Conservation (phyloP, 2,113 vertebrate species). For the Glaucidium brasilianum region DNA sequence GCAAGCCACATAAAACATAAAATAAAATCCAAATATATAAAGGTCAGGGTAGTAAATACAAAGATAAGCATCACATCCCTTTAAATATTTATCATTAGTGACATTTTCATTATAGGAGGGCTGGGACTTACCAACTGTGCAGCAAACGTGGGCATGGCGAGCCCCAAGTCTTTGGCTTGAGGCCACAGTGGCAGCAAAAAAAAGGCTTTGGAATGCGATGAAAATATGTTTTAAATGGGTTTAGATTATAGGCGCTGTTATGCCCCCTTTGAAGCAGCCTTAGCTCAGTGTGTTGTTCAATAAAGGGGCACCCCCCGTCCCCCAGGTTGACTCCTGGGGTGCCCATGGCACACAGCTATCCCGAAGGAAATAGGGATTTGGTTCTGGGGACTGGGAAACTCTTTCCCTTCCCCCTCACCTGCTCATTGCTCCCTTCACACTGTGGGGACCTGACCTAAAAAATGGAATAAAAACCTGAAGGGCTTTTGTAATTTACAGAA, state of each 20-base stretch:
- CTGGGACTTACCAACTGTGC: not conserved
- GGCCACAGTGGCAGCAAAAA: accelerated
- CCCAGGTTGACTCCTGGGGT: not conserved
- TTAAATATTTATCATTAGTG: slow-evolving; percentile 50
- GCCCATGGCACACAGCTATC: accelerated
- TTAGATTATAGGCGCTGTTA: not conserved
- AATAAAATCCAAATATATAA: slow-evolving; percentile 30
- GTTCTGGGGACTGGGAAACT: not conserved
- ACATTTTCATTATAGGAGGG: slow-evolving; percentile 16
- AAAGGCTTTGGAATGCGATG: not conserved
- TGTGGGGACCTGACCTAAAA: not conserved
- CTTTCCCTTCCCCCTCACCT: accelerated
- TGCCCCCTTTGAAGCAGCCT: not conserved
- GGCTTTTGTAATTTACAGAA: not conserved
- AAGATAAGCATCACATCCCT: slow-evolving; percentile 19
- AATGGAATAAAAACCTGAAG: not conserved
- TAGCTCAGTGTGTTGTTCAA: not conserved
- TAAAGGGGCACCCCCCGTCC: accelerated
- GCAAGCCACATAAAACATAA: slow-evolving; percentile 5
- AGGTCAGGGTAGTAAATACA: slow-evolving; percentile 62
- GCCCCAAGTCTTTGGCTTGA: not conserved
- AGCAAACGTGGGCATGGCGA: not conserved
- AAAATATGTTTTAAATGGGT: not conserved
- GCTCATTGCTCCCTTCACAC: accelerated
- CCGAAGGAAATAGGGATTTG: not conserved